A percentile compares a stretch with the other conserved stretches of the same genome.
These are phyloP conservation scores for Deilephila porcellus DNA, from an alignment of 2,888 invertebrate genomes.

Conservation along the genomic window DNA sequence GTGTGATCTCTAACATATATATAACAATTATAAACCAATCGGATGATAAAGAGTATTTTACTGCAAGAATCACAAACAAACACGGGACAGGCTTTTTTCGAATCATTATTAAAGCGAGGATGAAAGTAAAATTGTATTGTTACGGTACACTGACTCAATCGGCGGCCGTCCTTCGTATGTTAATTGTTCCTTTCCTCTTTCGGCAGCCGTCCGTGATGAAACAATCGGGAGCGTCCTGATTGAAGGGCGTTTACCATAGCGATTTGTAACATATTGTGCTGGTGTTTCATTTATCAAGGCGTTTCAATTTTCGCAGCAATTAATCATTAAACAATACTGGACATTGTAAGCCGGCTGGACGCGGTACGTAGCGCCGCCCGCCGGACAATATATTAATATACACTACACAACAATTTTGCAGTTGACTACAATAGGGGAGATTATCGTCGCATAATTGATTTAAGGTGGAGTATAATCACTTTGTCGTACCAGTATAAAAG, in stretches of 20 bases:
- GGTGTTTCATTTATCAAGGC: slow-evolving; percentile 69
- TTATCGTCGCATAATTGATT: not conserved
- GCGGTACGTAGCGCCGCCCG: slow-evolving; percentile 14
- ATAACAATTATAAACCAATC: too few species aligned
- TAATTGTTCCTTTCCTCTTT: slow-evolving; percentile 44
- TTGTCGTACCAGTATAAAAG: too few species aligned
- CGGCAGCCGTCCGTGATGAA: slow-evolving; percentile 49
- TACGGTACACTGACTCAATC: not conserved
- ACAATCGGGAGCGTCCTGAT: slow-evolving; percentile 49
- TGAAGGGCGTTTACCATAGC: slow-evolving; percentile 52
- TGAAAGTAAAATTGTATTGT: slow-evolving; percentile 1
- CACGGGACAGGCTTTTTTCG: not conserved
- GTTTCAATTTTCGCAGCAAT: slow-evolving; percentile 69
- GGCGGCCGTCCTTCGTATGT: slow-evolving; percentile 27
- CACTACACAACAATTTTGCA: slow-evolving; percentile 3
- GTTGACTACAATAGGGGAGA: not conserved
- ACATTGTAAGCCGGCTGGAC: slow-evolving; percentile 26
- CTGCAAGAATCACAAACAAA: not conserved
- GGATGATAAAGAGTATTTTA: not conserved
- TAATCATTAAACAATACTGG: slow-evolving; percentile 66
- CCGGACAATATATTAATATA: slow-evolving; percentile 12
- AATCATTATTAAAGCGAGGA: not conserved
- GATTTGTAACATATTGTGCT: slow-evolving; percentile 68
- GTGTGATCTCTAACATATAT: too few species aligned
- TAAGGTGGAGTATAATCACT: not conserved